These are phyloP conservation scores for Ranitomeya variabilis DNA, from an alignment of 2,113 vertebrate species.

Conservation along the genomic window DNA sequence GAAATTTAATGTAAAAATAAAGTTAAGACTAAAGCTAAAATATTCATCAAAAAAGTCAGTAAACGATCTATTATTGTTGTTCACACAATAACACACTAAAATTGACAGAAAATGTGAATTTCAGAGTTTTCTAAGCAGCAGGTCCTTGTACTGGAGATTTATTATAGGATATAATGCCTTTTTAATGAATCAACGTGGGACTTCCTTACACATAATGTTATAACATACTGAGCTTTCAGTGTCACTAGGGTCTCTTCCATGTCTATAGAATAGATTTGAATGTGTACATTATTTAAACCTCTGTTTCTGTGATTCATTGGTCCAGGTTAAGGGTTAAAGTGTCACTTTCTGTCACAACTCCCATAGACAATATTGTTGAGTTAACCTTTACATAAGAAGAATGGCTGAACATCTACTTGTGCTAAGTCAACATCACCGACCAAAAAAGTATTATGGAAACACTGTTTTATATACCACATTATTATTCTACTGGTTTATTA, in stretches of 20 bases:
- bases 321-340: conserved; percentile 35
- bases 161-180: conserved; percentile 40
- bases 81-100: not conserved
- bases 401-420: not conserved
- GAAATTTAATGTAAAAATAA: not conserved
- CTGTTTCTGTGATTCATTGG: conserved; percentile 17
- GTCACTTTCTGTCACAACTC: conserved; percentile 32
- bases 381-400: conserved; percentile 17
- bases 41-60: conserved; percentile 1
- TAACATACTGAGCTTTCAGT: conserved; percentile 29
- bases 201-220: conserved; percentile 38
- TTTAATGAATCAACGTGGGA: conserved; percentile 52
- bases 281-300: conserved; percentile 39
- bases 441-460: not conserved
- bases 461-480: not conserved
- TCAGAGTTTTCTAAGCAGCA: not conserved
- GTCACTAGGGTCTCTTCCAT: conserved; percentile 23
- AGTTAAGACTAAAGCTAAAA: not conserved
- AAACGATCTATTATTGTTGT: conserved; percentile 1
- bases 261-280: conserved; percentile 8
- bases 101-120: conserved; percentile 14
- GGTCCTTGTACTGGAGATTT: conserved; percentile 31
- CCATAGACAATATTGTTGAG: conserved; percentile 5
- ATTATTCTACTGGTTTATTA: not conserved
- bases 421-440: not conserved